A percentile compares a stretch with the other conserved stretches of the same genome.
Conservation (phyloP, 2,113 vertebrate genomes). For the Accipiter cooperii region DNA sequence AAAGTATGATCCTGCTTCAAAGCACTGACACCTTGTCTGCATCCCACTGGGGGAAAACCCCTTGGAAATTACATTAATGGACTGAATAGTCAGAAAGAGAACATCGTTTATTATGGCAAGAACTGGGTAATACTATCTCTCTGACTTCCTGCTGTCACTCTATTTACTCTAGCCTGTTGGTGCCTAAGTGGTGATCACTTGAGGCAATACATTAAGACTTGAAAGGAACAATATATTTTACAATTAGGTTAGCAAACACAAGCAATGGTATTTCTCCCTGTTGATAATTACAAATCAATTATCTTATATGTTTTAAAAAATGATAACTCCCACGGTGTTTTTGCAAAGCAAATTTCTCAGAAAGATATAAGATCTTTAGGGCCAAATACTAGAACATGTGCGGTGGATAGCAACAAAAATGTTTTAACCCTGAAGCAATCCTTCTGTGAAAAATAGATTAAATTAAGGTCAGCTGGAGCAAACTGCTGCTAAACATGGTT, state of each 20-base stretch:
- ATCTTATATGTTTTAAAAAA: constrained; percentile 51
- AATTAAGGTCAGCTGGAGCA: constrained; percentile 59
- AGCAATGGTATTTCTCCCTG: constrained; percentile 43
- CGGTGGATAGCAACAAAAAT: constrained; percentile 32
- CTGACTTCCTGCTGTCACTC: constrained; percentile 57
- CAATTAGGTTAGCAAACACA: constrained; percentile 69
- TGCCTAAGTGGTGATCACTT: constrained; percentile 51
- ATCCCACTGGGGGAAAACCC: background rate
- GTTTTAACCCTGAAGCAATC: constrained; percentile 37
- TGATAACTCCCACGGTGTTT: constrained; percentile 19
- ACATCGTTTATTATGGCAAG: background rate
- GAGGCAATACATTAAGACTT: constrained; percentile 61
- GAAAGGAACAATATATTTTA: constrained; percentile 68
- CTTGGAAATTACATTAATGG: background rate
- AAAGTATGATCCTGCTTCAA: background rate
- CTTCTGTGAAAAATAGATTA: constrained; percentile 49
- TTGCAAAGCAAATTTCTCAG: background rate
- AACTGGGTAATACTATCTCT: background rate
- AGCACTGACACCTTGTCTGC: background rate
- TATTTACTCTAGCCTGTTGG: constrained; percentile 44
- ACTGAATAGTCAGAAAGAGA: background rate
- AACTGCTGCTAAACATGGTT: constrained; percentile 38
- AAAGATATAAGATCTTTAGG: background rate
- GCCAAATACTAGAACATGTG: background rate
- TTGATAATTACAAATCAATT: constrained; percentile 73